A percentile compares a stretch with the other conserved stretches of the same genome.
phyloP scores from a whole-genome alignment of 2,113 vertebrate species.

The Myotis lucifugus region DNA sequence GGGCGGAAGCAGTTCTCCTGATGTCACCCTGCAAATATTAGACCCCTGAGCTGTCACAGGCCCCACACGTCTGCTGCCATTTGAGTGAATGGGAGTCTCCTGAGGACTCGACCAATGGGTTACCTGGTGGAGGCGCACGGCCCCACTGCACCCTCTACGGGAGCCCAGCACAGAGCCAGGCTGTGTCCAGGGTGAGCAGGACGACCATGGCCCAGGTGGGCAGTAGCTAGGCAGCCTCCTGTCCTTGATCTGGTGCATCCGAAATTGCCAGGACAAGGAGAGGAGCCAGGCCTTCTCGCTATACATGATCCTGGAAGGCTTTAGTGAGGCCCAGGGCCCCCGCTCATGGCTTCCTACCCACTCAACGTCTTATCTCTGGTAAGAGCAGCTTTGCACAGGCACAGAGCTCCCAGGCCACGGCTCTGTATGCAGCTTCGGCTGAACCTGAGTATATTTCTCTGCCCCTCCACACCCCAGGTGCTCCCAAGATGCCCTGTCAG shows the following conservation, averaged over 20 bases:
- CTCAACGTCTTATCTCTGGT: background rate
- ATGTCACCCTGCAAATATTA: background rate
- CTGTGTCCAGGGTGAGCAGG: accelerated
- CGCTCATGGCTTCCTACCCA: accelerated
- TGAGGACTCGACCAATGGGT: background rate
- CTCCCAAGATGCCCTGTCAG: accelerated
- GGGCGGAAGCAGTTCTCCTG: background rate
- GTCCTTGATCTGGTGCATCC: background rate
- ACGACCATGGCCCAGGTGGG: accelerated
- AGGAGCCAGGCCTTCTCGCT: background rate
- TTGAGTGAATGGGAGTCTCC: background rate
- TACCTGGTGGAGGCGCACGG: background rate
- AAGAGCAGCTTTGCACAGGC: background rate
- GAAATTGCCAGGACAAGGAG: background rate
- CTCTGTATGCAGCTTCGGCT: background rate
- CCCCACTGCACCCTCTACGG: accelerated
- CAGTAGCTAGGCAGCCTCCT: background rate
- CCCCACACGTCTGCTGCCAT: background rate
- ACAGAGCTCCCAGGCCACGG: background rate
- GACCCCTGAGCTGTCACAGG: too few species aligned
- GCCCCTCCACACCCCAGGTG: slow-evolving; percentile 45
- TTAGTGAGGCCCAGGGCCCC: too few species aligned
- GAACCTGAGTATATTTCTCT: background rate
- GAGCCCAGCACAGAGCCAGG: background rate
- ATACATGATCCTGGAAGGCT: background rate